Evolutionary conservation across 1,140 invertebrate genomes (phyloP), one percentile per base, ranked within the genome.

Genomic region (Plutomurus gul): DNA sequence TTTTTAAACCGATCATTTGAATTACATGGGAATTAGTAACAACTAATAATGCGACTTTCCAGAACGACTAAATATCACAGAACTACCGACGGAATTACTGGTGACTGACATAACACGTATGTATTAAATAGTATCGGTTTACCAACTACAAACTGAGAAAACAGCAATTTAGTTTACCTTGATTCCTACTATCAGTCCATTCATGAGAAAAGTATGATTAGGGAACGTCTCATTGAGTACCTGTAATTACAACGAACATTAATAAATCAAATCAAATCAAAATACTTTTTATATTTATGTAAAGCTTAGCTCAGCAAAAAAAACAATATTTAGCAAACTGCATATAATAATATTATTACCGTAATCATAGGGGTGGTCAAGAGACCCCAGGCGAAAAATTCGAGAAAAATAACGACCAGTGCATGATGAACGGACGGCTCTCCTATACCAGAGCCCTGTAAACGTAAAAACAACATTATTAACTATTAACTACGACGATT

Each of bases 371-470:
- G 98, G 89, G 97, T 96, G 46, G 97, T 99, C 51, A 99, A 90
- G 80, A 99, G 90, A 75, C 98, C 98, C 97, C 98, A 99, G 76
- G 97, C 95, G 88, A 99, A 99, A 89, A 99, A 99, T 89, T 99
- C 98, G 87, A 99, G 89, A 89, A 99, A 99, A 88, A 99, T 99
- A 84, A 99, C 96, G 84, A 99, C 93, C 85, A 99, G 89, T 56
- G 97, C 98, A 92, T 99, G 98, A 88, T 97, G 97, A 43, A 99
- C 93, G 85, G 94, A 96, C 73, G 97, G 95, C 86, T 96, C 93
- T 81, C 95, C 95, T 85, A 96, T 92, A 82, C 95, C 95, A 82
- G 94, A 96, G 85, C 89, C 90, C 91, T 92, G 88, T 73, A 90
- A 90, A 82, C 82, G 86, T 85, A 81, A 10, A 77, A 77, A 76